Base-by-base conservation (phyloP, 2,888 invertebrate genomes). In the Microctonus hyperodae region DNA sequence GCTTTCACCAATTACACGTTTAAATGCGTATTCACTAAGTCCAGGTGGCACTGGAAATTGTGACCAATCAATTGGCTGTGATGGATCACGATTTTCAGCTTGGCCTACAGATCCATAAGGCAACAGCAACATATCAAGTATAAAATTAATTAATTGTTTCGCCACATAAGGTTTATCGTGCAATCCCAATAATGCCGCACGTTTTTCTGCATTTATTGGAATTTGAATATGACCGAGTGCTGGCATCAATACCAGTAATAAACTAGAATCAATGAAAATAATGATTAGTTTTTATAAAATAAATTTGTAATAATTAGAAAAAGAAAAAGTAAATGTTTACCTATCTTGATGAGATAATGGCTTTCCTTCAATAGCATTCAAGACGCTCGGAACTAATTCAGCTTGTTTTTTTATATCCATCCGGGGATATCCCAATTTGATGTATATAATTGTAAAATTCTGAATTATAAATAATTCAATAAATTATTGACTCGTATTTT, bases 361-460 rank as follows among this genome's bases (percentile, higher is more conserved):
- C 81, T 94, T 94, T 64, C 90, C 91, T 78, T 93, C 92, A 56
- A 95, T 86, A 70, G 94, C 91, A 78, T 90, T 89, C 25, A 97
- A 85, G 64, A 97, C 85, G 68, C 88, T 86, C 5, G 95, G 92
- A 13, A 93, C 88, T 68, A 96, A 83, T 71, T 89, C 89, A 5
- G 90, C 87, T 84, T 95, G 95, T 77, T 92, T 90, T 10, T 90
- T 91, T 57, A 88, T 85, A 11, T 91, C 88, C 75, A 96, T 85
- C 62, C 97, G 87, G 0, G 96, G 95, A 85, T 90, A 97, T 9
- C 97, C 97, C 89, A 95, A 89, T 79, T 94, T 95, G 70, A 97
- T 92, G 82, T 97, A 97, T 76, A 97, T 94, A 65, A 97, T 94
- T 11, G 95, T 90, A 81, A 97, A 97, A 84, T 97, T 97, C 92